Evolutionary conservation across 1,140 invertebrate genomes (phyloP).

Genomic region (Augochlora pura): DNA sequence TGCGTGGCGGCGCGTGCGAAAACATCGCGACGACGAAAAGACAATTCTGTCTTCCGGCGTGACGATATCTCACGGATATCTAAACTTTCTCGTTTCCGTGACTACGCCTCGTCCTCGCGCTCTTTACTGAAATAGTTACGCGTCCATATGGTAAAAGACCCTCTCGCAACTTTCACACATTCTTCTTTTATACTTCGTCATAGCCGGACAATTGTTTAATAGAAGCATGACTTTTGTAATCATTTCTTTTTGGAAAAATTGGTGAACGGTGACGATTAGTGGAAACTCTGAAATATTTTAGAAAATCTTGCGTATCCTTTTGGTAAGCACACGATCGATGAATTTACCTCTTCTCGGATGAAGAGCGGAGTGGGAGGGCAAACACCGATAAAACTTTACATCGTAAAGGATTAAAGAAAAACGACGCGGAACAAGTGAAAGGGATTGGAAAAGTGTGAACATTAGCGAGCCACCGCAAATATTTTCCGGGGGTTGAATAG

Average conservation of each 20-base stretch:
- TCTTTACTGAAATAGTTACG: too few relatives aligned
- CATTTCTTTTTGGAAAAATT: too few relatives aligned
- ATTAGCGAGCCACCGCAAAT: conserved; percentile 20
- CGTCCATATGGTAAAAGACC: too few relatives aligned
- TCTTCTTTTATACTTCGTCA: too few relatives aligned
- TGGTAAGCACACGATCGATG: neutral
- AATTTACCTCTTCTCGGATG: neutral
- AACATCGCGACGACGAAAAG: neutral
- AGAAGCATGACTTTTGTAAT: too few relatives aligned
- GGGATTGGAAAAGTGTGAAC: conserved; percentile 11
- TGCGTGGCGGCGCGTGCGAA: neutral
- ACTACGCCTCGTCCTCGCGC: too few relatives aligned
- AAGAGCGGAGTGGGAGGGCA: neutral
- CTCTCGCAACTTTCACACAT: too few relatives aligned
- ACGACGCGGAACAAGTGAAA: conserved; percentile 8
- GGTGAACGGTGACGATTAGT: too few relatives aligned
- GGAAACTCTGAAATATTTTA: too few relatives aligned
- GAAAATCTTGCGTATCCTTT: too few relatives aligned
- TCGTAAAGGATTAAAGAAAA: neutral
- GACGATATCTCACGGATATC: neutral
- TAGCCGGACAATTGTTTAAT: too few relatives aligned
- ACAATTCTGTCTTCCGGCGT: neutral
- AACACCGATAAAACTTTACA: neutral
- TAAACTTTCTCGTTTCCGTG: too few relatives aligned
- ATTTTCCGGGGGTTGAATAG: conserved; percentile 29